A percentile compares a stretch with the other conserved stretches of the same genome.
These are phyloP conservation scores for Napeogenes sylphis DNA, from an alignment of 2,888 invertebrate genomes.

Conservation along the genomic window DNA sequence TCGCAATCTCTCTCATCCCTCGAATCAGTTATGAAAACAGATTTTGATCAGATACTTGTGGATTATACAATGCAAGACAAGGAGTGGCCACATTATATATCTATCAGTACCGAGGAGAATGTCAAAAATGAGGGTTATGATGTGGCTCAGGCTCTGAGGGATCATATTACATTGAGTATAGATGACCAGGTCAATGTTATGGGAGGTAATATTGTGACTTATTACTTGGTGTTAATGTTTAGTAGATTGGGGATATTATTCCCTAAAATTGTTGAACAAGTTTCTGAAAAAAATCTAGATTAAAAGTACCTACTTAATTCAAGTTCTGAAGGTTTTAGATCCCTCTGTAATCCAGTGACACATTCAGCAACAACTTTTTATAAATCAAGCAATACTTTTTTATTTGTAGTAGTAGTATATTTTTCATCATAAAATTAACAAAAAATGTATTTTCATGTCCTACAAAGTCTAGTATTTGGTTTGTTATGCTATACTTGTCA, in stretches of 20 bases:
- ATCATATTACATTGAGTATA: slow-evolving; percentile 52
- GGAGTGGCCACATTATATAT: slow-evolving; percentile 47
- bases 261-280: neutral
- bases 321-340: no score
- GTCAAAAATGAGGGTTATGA: slow-evolving; percentile 58
- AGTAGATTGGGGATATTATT: neutral
- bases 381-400: no score
- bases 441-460: no score
- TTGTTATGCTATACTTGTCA: no score
- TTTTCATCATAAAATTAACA: no score
- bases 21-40: slow-evolving; percentile 45
- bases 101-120: slow-evolving; percentile 34
- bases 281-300: no score
- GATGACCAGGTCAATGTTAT: slow-evolving; percentile 47
- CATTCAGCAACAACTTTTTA: no score
- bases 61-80: slow-evolving; percentile 43
- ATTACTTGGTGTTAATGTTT: neutral
- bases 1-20: slow-evolving; percentile 60
- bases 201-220: slow-evolving; percentile 43
- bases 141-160: slow-evolving; percentile 46
- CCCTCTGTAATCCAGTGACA: no score
- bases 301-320: no score
- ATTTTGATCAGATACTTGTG: slow-evolving; percentile 63
- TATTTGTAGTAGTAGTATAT: no score
- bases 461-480: no score